These are phyloP conservation scores for Phalangium opilio DNA, from an alignment of 2,888 invertebrate genomes.

Conservation along the genomic window DNA sequence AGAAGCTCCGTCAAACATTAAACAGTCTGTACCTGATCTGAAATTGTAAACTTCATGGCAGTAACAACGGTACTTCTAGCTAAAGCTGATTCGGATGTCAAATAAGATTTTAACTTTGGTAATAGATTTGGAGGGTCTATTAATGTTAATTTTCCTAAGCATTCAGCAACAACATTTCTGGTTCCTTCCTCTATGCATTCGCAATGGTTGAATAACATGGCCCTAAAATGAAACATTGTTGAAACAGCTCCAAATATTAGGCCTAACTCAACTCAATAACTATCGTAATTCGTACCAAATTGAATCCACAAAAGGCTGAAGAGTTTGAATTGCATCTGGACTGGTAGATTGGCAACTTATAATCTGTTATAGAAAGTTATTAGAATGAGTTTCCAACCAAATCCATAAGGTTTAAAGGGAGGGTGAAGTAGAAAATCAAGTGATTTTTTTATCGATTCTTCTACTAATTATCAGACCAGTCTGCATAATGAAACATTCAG, in stretches of 20 bases:
- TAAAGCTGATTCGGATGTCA: constrained; percentile 57
- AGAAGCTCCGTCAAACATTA: too few relatives aligned
- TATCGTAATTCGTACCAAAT: constrained; percentile 50
- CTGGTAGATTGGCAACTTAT: constrained; percentile 67
- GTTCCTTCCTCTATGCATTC: constrained; percentile 97
- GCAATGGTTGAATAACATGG: constrained; percentile 80
- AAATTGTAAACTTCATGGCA: constrained; percentile 95
- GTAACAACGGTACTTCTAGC: constrained; percentile 94
- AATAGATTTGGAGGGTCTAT: constrained; percentile 76
- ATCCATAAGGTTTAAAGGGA: too few relatives aligned
- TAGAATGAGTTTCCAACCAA: too few relatives aligned
- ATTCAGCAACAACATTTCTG: constrained; percentile 96
- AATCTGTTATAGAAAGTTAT: constrained; percentile 44
- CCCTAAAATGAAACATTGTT: constrained; percentile 27
- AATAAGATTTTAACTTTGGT: constrained; percentile 67
- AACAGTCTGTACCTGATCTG: constrained; percentile 56
- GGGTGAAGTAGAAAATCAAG: too few relatives aligned
- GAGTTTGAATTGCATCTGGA: constrained; percentile 52
- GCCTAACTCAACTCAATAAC: neutral
- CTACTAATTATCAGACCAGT: too few relatives aligned
- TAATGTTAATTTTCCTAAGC: constrained; percentile 83
- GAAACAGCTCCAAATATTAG: neutral
- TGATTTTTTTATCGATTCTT: too few relatives aligned
- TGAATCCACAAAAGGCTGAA: constrained; percentile 40
- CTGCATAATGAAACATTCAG: too few relatives aligned